phyloP scores from a whole-genome alignment of 2,113 vertebrate species.

The Montifringilla adamsi region DNA sequence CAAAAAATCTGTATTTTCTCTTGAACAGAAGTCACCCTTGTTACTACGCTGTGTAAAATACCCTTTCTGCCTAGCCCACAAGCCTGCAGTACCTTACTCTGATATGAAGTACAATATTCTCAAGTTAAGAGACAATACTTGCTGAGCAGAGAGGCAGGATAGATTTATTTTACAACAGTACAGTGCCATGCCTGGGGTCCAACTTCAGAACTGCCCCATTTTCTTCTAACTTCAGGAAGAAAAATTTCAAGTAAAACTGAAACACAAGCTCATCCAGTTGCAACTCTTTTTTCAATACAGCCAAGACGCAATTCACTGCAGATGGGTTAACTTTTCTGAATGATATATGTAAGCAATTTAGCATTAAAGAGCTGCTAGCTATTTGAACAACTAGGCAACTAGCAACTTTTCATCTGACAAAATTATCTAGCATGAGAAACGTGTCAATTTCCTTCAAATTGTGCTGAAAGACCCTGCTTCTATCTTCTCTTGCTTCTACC shows the following conservation, averaged over 20 bases:
- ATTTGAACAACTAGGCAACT: neutral
- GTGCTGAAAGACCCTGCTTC: neutral
- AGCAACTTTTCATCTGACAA: neutral
- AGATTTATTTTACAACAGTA: neutral
- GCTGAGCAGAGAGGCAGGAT: neutral
- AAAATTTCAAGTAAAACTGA: neutral
- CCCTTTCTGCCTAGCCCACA: neutral
- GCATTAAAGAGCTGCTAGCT: neutral
- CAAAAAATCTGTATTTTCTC: neutral
- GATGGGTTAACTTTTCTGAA: neutral
- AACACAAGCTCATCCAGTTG: neutral
- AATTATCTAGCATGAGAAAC: neutral
- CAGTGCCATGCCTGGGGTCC: neutral
- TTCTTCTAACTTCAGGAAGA: neutral
- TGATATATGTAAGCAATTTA: neutral
- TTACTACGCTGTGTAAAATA: neutral
- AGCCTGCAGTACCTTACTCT: neutral
- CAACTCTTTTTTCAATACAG: neutral
- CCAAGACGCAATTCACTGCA: neutral
- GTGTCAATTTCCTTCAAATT: neutral
- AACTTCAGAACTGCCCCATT: neutral
- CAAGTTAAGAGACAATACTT: neutral
- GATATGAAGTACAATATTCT: neutral
- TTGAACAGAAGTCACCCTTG: neutral
- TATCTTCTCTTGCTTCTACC: neutral